Percentiles rank a stretch among this genome's conserved stretches.
These are phyloP conservation scores for Hippocampus guttulatus DNA, from an alignment of 2,113 vertebrate genomes.

Conservation along the genomic window DNA sequence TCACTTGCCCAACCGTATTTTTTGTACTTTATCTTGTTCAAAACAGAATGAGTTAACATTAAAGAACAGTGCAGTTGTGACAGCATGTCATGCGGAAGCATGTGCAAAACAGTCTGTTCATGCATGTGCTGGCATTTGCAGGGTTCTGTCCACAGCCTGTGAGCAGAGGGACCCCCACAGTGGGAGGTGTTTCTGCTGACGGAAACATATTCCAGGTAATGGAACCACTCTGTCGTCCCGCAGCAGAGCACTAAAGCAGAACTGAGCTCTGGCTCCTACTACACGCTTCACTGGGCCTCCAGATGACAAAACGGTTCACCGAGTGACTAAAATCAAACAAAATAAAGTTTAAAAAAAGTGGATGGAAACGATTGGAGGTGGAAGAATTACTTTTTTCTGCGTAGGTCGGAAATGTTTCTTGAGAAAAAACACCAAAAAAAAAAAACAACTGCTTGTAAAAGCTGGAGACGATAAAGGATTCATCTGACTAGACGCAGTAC, in stretches of 20 bases:
- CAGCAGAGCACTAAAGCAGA: constrained; percentile 62
- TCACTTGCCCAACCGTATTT: neutral
- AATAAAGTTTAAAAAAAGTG: constrained; percentile 45
- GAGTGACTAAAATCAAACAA: constrained; percentile 60
- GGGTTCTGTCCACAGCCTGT: constrained; percentile 24
- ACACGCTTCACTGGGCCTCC: constrained; percentile 55
- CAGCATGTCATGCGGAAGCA: neutral
- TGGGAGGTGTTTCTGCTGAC: constrained; percentile 66
- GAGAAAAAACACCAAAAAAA: neutral
- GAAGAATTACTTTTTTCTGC: constrained; percentile 51
- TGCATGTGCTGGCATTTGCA: constrained; percentile 1
- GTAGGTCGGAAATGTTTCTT: constrained; percentile 24
- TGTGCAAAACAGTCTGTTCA: neutral
- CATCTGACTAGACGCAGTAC: neutral
- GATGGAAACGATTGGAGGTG: constrained; percentile 45
- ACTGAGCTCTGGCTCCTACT: constrained; percentile 65
- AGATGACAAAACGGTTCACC: constrained; percentile 66
- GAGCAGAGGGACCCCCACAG: constrained; percentile 37
- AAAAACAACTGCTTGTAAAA: neutral
- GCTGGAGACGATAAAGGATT: neutral
- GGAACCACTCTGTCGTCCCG: constrained; percentile 57
- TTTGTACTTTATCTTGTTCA: neutral
- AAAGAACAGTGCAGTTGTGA: neutral
- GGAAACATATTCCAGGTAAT: constrained; percentile 71
- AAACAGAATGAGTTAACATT: neutral